phyloP scores from a whole-genome alignment of 30 jellyfish, hydroid and myxozoan genomes.

The Aurelia sp. region DNA sequence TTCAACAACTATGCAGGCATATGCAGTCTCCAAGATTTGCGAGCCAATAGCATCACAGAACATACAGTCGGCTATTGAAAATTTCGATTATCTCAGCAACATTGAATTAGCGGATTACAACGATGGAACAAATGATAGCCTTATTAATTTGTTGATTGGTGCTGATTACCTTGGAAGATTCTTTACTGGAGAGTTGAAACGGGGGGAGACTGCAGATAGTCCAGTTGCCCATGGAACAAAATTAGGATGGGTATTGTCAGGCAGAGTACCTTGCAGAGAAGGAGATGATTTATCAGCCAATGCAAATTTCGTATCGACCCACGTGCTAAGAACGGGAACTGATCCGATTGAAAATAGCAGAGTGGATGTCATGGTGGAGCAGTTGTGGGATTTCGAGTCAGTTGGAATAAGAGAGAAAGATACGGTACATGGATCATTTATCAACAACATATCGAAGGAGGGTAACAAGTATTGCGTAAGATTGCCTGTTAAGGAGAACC shows the following conservation, averaged over 20 bases:
- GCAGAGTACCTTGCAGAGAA: slow-evolving; percentile 27
- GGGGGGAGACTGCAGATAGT: slow-evolving; percentile 25
- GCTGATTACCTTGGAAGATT: not conserved
- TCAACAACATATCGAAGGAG: slow-evolving; percentile 1
- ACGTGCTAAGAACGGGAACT: slow-evolving; percentile 13
- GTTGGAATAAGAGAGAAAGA: slow-evolving; percentile 42
- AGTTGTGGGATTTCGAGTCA: slow-evolving; percentile 36
- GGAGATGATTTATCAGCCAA: slow-evolving; percentile 2
- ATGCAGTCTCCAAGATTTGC: slow-evolving; percentile 2
- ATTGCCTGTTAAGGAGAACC: slow-evolving; percentile 4
- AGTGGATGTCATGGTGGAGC: not conserved
- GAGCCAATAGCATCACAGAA: not conserved
- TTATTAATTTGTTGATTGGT: slow-evolving; percentile 9
- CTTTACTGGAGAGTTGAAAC: slow-evolving; percentile 12
- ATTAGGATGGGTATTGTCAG: slow-evolving; percentile 25
- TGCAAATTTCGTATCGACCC: slow-evolving; percentile 12
- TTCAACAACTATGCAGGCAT: not conserved
- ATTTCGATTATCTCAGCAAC: slow-evolving; percentile 14
- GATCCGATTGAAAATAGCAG: not conserved
- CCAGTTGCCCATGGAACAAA: slow-evolving; percentile 20
- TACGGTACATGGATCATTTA: slow-evolving; percentile 20
- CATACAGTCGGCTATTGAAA: not conserved
- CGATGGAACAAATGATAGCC: slow-evolving; percentile 4
- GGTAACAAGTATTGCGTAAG: not conserved
- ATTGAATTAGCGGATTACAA: slow-evolving; percentile 29